phyloP scores from a whole-genome alignment of 1,140 invertebrate species.

The Cotesia chilonis region DNA sequence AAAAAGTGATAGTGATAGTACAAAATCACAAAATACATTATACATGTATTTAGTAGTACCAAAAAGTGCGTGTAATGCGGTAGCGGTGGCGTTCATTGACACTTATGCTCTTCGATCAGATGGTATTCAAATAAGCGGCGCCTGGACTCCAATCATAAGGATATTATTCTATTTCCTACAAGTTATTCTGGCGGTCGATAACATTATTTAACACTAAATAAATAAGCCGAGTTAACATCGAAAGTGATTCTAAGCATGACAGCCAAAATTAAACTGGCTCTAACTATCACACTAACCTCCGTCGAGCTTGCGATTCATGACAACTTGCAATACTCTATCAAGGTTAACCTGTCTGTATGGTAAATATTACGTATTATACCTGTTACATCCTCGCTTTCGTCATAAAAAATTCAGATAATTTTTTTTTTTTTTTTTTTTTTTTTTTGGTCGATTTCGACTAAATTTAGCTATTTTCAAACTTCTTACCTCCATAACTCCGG shows the following conservation, averaged over 20 bases:
- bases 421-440: no score
- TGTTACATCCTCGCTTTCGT: neutral
- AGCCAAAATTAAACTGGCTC: neutral
- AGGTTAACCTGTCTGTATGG: conserved; percentile 1
- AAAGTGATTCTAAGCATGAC: conserved; percentile 3
- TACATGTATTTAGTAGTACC: neutral
- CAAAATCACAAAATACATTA: neutral
- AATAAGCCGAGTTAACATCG: neutral
- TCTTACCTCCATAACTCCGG: no score
- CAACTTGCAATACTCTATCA: conserved; percentile 27
- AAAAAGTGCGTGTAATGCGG: neutral
- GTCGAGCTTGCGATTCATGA: conserved; percentile 28
- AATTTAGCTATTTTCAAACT: no score
- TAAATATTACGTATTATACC: neutral
- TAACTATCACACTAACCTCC: no score
- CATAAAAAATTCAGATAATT: no score
- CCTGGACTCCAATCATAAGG: neutral
- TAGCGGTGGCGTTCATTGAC: neutral
- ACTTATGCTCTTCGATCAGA: neutral
- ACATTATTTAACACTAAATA: neutral
- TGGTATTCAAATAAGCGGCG: conserved; percentile 23
- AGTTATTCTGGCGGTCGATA: no score
- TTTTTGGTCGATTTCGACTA: no score
- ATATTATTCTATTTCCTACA: neutral
- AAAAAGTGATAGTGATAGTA: no score